Conservation (phyloP, 2,113 vertebrate genomes). For the Macquaria australasica region DNA sequence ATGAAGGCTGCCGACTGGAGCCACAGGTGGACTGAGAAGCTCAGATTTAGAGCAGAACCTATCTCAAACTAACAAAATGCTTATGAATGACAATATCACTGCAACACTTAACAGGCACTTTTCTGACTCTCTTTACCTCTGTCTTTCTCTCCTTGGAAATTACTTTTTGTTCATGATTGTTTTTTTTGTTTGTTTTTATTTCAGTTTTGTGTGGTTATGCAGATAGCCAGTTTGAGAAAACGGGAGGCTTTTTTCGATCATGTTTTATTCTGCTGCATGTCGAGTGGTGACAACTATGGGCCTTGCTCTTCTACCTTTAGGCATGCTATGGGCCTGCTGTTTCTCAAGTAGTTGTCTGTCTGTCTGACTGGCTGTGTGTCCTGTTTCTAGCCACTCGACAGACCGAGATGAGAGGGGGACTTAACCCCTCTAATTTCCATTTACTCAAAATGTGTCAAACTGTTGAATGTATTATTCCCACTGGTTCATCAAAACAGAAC, state of each 20-base stretch:
- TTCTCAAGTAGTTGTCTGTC: constrained; percentile 70
- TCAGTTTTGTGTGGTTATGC: constrained; percentile 72
- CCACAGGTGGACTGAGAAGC: constrained; percentile 82
- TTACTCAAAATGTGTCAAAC: constrained; percentile 17
- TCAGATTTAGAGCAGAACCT: constrained; percentile 75
- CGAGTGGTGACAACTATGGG: constrained; percentile 73
- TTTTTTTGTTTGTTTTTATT: constrained; percentile 28
- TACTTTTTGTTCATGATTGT: constrained; percentile 44
- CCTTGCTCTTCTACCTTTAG: constrained; percentile 81
- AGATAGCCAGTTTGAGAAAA: constrained; percentile 68
- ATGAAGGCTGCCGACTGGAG: constrained; percentile 89
- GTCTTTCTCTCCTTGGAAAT: constrained; percentile 71
- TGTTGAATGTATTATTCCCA: constrained; percentile 6
- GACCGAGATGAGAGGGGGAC: constrained; percentile 42
- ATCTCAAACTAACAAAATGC: constrained; percentile 80
- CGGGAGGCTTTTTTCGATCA: constrained; percentile 65
- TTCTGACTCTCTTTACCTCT: constrained; percentile 70
- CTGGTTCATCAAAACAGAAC: constrained; percentile 26
- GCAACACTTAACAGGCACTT: constrained; percentile 80
- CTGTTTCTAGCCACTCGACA: constrained; percentile 71
- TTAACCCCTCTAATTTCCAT: constrained; percentile 14
- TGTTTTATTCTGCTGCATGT: constrained; percentile 84
- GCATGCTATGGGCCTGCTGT: constrained; percentile 83
- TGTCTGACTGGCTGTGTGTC: constrained; percentile 71
- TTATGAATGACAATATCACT: constrained; percentile 82